A percentile compares a stretch with the other conserved stretches of the same genome.
Conservation (phyloP, 2,113 vertebrate species). For the Erpornis zantholeuca region DNA sequence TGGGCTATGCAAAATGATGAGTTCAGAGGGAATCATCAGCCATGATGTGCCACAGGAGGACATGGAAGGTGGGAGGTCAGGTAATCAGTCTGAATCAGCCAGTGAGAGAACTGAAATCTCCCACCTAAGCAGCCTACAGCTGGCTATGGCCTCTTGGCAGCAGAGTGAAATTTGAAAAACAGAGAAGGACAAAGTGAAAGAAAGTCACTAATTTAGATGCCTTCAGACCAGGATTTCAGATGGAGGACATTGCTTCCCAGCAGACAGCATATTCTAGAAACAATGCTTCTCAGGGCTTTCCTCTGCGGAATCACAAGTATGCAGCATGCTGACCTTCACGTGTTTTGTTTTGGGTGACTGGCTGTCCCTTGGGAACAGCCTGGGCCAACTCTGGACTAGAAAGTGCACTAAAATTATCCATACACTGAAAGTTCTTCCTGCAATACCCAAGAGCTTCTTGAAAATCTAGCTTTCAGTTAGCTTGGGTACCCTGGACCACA, state of each 20-base stretch:
- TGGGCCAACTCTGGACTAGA: neutral
- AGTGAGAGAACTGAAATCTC: neutral
- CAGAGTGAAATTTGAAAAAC: neutral
- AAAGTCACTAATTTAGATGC: neutral
- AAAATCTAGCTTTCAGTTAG: neutral
- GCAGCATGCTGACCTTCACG: neutral
- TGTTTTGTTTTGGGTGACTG: neutral
- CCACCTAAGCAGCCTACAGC: neutral
- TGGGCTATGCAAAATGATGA: rapidly evolving
- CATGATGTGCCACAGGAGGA: neutral
- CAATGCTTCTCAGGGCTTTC: neutral
- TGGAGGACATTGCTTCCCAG: neutral
- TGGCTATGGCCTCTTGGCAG: neutral
- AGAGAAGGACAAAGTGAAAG: neutral
- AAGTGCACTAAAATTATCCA: neutral
- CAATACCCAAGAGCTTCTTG: neutral
- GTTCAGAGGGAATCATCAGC: neutral
- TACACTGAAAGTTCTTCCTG: neutral
- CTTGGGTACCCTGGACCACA: neutral
- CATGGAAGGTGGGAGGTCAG: neutral
- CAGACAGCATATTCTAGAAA: neutral
- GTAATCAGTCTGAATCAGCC: neutral
- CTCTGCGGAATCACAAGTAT: neutral
- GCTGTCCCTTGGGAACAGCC: neutral
- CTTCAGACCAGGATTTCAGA: neutral